Percentiles rank a stretch among this genome's conserved stretches.
Conservation (phyloP, 2,888 invertebrate species). For the Sesamia inferens region DNA sequence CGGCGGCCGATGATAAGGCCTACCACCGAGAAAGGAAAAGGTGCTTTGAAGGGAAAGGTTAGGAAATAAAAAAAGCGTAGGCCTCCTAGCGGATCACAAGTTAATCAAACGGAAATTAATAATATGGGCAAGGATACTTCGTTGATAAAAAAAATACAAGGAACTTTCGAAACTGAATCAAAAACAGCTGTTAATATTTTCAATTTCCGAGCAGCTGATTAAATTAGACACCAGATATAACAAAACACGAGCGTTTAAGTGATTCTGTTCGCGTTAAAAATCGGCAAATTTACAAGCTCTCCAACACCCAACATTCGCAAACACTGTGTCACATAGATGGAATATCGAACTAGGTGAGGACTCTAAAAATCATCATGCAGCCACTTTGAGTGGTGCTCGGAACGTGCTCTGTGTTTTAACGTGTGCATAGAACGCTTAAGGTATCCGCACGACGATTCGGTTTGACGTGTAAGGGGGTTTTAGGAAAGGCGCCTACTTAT, state of each 20-base stretch:
- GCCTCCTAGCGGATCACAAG: too few relatives aligned
- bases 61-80: too few relatives aligned
- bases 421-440: conserved; percentile 37
- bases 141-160: background rate
- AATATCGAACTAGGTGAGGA: conserved; percentile 59
- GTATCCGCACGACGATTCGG: conserved; percentile 39
- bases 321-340: conserved; percentile 62
- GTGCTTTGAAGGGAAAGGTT: too few relatives aligned
- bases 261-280: conserved; percentile 32
- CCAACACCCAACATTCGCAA: conserved; percentile 21
- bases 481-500: background rate
- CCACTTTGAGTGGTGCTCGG: conserved; percentile 64
- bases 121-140: background rate
- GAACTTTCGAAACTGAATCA: background rate
- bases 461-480: conserved; percentile 22
- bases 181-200: conserved; percentile 18
- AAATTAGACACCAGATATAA: conserved; percentile 41
- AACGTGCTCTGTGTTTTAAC: conserved; percentile 68
- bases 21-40: too few relatives aligned
- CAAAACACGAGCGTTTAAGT: conserved; percentile 41
- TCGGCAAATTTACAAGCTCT: conserved; percentile 31
- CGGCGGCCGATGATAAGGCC: too few relatives aligned
- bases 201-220: conserved; percentile 39
- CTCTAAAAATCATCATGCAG: conserved; percentile 73
- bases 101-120: too few relatives aligned